These are phyloP conservation scores for Catamblyrhynchus diadema DNA, from an alignment of 2,797 vertebrate genomes.

Conservation along the genomic window DNA sequence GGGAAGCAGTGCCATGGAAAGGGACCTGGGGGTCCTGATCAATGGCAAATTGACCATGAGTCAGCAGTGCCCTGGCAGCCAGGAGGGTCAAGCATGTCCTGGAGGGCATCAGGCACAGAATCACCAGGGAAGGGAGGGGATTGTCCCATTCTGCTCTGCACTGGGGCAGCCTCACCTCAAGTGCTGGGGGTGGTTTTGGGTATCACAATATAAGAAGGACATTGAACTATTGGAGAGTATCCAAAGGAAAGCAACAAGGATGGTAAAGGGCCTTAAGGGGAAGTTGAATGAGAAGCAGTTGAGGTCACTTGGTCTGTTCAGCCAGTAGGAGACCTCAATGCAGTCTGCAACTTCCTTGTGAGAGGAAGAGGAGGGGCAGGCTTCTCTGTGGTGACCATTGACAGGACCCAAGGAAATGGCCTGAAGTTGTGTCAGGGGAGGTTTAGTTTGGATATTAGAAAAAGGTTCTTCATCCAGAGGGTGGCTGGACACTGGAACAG, in stretches of 20 bases:
- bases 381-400: not conserved
- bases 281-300: not conserved
- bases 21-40: not conserved
- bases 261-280: not conserved
- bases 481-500: not conserved
- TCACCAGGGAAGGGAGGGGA: rapidly evolving
- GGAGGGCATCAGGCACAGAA: not conserved
- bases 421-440: not conserved
- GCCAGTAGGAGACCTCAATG: not conserved
- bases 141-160: not conserved
- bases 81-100: not conserved
- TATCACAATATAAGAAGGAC: not conserved
- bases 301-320: not conserved
- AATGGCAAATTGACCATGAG: rapidly evolving
- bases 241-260: not conserved
- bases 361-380: rapidly evolving
- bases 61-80: not conserved
- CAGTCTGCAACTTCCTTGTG: not conserved
- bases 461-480: not conserved
- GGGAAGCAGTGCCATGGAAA: not conserved
- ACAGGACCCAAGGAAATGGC: rapidly evolving
- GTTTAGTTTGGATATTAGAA: rapidly evolving
- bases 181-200: not conserved
- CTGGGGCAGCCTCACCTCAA: rapidly evolving
- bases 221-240: rapidly evolving